phyloP scores from a whole-genome alignment of 2,113 vertebrate species.

The Arvicanthis niloticus region DNA sequence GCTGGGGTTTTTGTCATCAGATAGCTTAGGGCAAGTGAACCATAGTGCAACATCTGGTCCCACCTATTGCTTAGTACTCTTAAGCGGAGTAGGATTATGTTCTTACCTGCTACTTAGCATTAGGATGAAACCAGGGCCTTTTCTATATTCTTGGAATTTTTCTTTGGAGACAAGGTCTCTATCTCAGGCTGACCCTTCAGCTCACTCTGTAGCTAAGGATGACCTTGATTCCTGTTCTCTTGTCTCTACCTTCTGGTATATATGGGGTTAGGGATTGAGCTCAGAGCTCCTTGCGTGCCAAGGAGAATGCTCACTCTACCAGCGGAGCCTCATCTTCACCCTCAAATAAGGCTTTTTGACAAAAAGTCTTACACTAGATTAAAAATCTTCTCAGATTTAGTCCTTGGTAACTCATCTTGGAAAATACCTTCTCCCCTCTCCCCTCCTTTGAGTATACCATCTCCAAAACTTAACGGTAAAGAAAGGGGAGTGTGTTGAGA shows the following conservation, averaged over 20 bases:
- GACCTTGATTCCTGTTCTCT: neutral
- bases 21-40: neutral
- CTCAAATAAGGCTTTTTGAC: slow-evolving; percentile 39
- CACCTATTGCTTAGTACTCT: neutral
- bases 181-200: neutral
- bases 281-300: too few relatives aligned
- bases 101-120: neutral
- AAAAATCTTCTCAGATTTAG: slow-evolving; percentile 25
- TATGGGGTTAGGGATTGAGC: neutral
- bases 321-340: neutral
- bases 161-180: neutral
- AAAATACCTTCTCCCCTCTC: slow-evolving; percentile 7
- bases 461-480: neutral
- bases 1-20: neutral
- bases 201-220: neutral
- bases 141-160: neutral
- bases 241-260: neutral
- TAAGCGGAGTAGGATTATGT: neutral
- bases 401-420: neutral
- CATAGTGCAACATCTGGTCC: neutral
- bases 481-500: neutral
- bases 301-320: too few relatives aligned
- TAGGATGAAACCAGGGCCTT: neutral
- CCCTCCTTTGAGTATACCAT: neutral
- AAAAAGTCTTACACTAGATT: neutral